phyloP scores from a whole-genome alignment of 2,797 vertebrate genomes.

The Poeciliopsis turneri region DNA sequence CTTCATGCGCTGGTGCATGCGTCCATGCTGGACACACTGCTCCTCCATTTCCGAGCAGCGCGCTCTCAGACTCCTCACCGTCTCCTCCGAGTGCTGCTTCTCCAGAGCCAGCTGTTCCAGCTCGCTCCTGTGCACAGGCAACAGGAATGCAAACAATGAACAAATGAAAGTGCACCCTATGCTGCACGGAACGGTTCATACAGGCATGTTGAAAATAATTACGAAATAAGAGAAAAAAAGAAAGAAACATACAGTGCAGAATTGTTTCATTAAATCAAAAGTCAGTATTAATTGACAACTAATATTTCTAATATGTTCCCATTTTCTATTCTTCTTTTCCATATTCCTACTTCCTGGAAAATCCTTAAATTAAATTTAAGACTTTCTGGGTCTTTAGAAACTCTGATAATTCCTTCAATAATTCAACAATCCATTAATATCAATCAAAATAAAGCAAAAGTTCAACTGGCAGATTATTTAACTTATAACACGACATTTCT shows the following conservation, averaged over 20 bases:
- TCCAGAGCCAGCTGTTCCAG: slow-evolving; percentile 87
- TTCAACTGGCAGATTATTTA: background rate
- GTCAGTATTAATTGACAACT: background rate
- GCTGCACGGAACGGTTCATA: too few relatives aligned
- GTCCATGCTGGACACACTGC: slow-evolving; percentile 92
- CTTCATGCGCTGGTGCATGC: slow-evolving; percentile 92
- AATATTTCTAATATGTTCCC: background rate
- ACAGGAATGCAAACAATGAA: background rate
- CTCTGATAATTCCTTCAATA: background rate
- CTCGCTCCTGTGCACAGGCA: slow-evolving; percentile 77
- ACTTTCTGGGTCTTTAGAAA: background rate
- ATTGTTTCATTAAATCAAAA: background rate
- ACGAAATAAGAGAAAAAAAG: too few relatives aligned
- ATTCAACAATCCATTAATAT: too few relatives aligned
- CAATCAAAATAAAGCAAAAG: too few relatives aligned
- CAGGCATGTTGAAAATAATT: background rate
- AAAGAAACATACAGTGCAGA: background rate
- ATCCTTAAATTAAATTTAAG: background rate
- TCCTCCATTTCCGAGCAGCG: slow-evolving; percentile 88
- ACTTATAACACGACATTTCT: too few relatives aligned
- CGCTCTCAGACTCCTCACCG: slow-evolving; percentile 83
- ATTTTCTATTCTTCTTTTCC: background rate
- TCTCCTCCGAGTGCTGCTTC: slow-evolving; percentile 84
- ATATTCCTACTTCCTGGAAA: background rate
- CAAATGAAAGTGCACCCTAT: background rate